Conservation (phyloP, 2,797 vertebrate genomes). For the Tragelaphus oryx region DNA sequence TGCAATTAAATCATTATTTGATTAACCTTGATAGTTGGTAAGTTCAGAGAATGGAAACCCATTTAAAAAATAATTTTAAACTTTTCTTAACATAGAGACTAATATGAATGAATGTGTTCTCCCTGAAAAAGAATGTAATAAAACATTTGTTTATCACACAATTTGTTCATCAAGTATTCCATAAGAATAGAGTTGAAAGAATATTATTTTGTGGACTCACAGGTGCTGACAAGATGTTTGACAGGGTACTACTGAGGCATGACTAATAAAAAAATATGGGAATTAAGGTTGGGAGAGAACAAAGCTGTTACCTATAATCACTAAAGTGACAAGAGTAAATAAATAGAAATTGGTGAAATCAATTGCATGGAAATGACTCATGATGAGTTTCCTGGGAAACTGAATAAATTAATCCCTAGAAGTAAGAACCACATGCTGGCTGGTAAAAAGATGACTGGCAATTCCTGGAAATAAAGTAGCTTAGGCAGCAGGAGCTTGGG, state of each 20-base stretch:
- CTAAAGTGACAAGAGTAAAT: slow-evolving; percentile 23
- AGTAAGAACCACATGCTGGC: neutral
- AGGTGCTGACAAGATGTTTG: slow-evolving; percentile 17
- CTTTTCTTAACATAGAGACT: neutral
- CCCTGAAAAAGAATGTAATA: neutral
- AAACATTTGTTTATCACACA: neutral
- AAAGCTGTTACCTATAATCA: slow-evolving; percentile 41
- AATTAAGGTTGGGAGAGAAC: neutral
- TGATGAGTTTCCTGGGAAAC: slow-evolving; percentile 15
- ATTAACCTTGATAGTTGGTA: neutral
- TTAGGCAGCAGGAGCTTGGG: neutral
- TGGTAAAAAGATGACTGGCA: neutral
- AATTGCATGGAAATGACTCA: slow-evolving; percentile 28
- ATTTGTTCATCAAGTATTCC: neutral
- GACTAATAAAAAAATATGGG: slow-evolving; percentile 31
- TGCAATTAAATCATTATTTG: neutral
- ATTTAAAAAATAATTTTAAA: neutral
- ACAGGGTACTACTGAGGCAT: neutral
- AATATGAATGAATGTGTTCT: neutral
- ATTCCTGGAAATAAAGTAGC: neutral
- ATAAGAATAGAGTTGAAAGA: neutral
- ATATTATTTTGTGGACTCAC: neutral
- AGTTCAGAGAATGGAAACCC: neutral
- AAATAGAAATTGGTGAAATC: slow-evolving; percentile 19
- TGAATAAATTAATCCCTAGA: neutral